Evolutionary conservation across 2,113 vertebrate genomes (phyloP), one percentile per base, ranked within the genome.

Genomic region (Neolamprologus devosi): DNA sequence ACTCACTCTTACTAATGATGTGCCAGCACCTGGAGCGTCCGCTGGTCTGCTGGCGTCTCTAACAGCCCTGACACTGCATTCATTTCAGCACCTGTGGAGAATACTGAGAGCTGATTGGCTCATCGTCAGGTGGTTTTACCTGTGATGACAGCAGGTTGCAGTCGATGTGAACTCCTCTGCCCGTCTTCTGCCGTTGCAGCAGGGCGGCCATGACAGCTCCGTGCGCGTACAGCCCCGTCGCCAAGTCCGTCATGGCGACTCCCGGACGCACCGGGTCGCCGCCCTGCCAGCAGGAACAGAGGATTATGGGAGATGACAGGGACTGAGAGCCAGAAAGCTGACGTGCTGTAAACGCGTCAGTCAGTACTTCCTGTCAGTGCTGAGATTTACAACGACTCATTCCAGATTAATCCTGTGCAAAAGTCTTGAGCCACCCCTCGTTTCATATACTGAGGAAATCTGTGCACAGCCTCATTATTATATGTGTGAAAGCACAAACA

Each of bases 211-310:
- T 97, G 80, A 99, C 90, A 51, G 98, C 97, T 84, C 98, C 97
- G 11, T 96, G 97, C 0, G 97, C 83, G 37, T 97, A 99, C 14
- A 99, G 92, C 4, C 98, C 98, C 35, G 98, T 99, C 5, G 98
- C 98, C 90, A 99, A 96, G 84, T 99, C 98, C 1, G 98, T 99
- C 98, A 99, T 98, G 42, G 98, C 98, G 2, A 99, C 98, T 13
- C 99, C 99, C 2, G 97, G 94, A 82, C 97, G 96, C 70, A 99
- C 98, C 4, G 98, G 99, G 16, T 97, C 98, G 4, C 98, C 98
- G 60, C 90, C 96, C 98, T 99, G 91, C 89, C 4, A 16, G 45
- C 85, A 79, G 16, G 51, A 65, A 80, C 35, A 85, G 3, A 13
- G 81, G 78, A 80, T 84, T 21, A 85, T 88, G 53, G 82, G 87